A percentile compares a stretch with the other conserved stretches of the same genome.
These are phyloP conservation scores for Protonibea diacanthus DNA, from an alignment of 2,797 vertebrate species.

Conservation along the genomic window DNA sequence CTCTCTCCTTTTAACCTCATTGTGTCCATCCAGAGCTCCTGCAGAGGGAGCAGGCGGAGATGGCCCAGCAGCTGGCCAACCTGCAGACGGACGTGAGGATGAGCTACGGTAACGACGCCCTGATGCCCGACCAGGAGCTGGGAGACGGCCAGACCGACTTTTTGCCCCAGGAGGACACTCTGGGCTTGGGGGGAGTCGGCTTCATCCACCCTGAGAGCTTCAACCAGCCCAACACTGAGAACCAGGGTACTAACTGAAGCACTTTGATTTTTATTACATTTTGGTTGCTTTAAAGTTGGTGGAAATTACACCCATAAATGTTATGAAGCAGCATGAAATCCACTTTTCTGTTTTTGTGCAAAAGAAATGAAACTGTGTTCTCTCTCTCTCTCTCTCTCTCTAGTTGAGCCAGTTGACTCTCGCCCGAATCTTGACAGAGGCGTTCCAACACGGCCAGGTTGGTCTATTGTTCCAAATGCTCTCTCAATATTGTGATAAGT, in stretches of 20 bases:
- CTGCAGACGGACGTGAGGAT: constrained; percentile 95
- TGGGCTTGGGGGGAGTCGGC: constrained; percentile 89
- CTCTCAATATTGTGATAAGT: background rate
- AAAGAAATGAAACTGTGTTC: background rate
- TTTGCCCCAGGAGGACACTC: constrained; percentile 86
- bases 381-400: constrained; percentile 23
- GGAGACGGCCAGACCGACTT: constrained; percentile 91
- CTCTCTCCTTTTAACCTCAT: background rate
- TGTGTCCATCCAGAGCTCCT: constrained; percentile 86
- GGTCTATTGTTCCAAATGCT: constrained; percentile 6
- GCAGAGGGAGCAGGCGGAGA: constrained; percentile 96
- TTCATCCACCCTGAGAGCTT: constrained; percentile 96
- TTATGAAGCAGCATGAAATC: background rate
- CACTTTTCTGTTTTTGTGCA: background rate
- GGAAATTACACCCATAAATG: background rate
- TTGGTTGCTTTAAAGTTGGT: background rate
- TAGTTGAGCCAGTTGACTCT: constrained; percentile 96
- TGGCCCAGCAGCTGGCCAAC: constrained; percentile 94
- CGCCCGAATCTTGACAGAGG: constrained; percentile 94
- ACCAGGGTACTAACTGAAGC: constrained; percentile 81
- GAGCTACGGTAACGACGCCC: constrained; percentile 98
- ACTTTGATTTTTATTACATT: background rate
- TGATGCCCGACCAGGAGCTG: constrained; percentile 92
- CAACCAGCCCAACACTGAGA: constrained; percentile 95
- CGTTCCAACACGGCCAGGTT: constrained; percentile 96